Percentiles rank a stretch among this genome's conserved stretches.
Evolutionary conservation across 2,888 invertebrate species (phyloP).

Genomic region (Nephrotoma appendiculata): DNA sequence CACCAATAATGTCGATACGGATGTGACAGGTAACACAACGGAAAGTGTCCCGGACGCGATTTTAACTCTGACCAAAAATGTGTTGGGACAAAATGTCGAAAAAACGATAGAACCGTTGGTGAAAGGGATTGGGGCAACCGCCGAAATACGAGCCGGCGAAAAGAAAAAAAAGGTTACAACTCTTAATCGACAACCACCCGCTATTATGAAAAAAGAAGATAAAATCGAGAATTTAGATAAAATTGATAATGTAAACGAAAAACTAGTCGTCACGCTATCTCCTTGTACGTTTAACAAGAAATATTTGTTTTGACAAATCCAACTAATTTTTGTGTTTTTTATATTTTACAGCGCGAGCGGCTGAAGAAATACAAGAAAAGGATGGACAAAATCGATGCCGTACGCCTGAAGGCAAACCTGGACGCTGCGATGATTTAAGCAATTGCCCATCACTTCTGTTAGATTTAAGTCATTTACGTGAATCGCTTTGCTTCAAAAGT

Average conservation of each 20-base stretch:
- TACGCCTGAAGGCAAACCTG: constrained; percentile 65
- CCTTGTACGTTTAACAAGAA: neutral
- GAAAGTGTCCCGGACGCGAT: constrained; percentile 55
- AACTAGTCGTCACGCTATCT: neutral
- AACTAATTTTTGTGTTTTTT: constrained; percentile 9
- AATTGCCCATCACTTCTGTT: constrained; percentile 74
- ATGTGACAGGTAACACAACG: constrained; percentile 26
- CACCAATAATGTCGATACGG: constrained; percentile 26
- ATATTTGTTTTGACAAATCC: neutral
- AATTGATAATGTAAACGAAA: neutral
- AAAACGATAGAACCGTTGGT: constrained; percentile 67
- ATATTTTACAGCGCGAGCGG: neutral
- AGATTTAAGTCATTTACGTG: constrained; percentile 64
- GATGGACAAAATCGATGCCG: constrained; percentile 53
- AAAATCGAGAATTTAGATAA: neutral
- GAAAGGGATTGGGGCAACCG: constrained; percentile 19
- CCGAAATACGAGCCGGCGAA: constrained; percentile 18
- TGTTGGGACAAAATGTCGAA: constrained; percentile 58
- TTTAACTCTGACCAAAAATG: constrained; percentile 67
- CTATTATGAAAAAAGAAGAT: neutral
- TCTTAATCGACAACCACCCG: neutral
- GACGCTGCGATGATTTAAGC: constrained; percentile 75
- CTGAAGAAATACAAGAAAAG: constrained; percentile 21
- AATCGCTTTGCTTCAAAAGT: constrained; percentile 82
- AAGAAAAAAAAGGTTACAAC: constrained; percentile 19